Conservation (phyloP, 2,113 vertebrate species). For the Pipa parva region DNA sequence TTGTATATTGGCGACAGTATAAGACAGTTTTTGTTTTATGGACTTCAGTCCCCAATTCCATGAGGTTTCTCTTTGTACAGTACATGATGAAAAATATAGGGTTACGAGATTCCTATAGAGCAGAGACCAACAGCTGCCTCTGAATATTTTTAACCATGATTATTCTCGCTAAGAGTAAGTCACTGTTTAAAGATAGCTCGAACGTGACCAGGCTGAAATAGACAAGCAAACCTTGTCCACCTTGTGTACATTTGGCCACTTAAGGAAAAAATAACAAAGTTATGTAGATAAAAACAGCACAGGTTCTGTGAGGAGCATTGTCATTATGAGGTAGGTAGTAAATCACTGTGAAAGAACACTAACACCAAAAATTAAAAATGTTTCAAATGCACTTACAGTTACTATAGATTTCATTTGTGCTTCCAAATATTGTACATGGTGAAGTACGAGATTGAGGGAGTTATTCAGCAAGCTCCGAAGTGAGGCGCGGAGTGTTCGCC, state of each 20-base stretch:
- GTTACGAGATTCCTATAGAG: conserved; percentile 87
- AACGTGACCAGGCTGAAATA: conserved; percentile 86
- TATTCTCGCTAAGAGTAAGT: conserved; percentile 97
- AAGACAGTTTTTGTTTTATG: conserved; percentile 9
- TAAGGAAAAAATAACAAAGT: conserved; percentile 53
- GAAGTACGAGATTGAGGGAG: too few species aligned
- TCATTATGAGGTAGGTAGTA: conserved; percentile 69
- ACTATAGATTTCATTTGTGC: too few species aligned
- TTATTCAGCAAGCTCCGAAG: too few species aligned
- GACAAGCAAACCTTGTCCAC: conserved; percentile 64
- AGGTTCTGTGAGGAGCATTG: conserved; percentile 48
- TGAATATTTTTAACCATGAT: conserved; percentile 95
- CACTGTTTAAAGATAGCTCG: conserved; percentile 92
- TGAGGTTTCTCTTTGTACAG: conserved; percentile 82
- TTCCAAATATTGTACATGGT: too few species aligned
- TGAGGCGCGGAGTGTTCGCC: too few species aligned
- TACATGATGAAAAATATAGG: conserved; percentile 93
- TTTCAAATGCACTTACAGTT: too few species aligned
- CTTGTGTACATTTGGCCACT: conserved; percentile 67
- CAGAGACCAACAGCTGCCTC: conserved; percentile 88
- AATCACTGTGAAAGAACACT: conserved; percentile 2
- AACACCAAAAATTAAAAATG: too few species aligned
- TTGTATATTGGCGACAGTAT: conserved; percentile 1
- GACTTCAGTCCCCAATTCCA: conserved; percentile 55
- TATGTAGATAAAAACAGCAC: conserved; percentile 15